phyloP scores from a whole-genome alignment of 2,113 vertebrate genomes.

The Oryzias curvinotus region DNA sequence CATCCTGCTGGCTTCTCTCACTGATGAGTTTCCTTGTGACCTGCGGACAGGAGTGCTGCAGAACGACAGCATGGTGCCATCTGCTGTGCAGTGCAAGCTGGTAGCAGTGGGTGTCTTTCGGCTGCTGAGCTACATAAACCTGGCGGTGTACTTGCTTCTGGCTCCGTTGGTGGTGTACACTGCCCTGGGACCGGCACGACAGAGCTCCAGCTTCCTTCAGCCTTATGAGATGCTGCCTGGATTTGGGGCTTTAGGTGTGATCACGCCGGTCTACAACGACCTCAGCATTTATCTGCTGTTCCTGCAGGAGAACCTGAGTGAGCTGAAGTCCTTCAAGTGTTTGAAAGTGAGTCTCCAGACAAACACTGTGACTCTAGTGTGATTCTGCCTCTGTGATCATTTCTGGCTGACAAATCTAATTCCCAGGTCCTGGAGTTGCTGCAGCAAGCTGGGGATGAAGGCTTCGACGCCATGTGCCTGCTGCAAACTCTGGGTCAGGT shows the following conservation, averaged over 20 bases:
- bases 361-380: background rate
- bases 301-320: conserved; percentile 91
- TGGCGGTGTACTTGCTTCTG: conserved; percentile 83
- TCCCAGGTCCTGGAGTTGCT: conserved; percentile 86
- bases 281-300: conserved; percentile 93
- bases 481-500: conserved; percentile 86
- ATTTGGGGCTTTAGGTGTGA: conserved; percentile 82
- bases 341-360: conserved; percentile 77
- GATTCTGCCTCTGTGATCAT: background rate
- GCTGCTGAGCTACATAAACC: conserved; percentile 90
- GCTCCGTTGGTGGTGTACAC: conserved; percentile 81
- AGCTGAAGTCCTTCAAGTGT: conserved; percentile 93
- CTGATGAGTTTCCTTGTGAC: conserved; percentile 89
- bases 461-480: conserved; percentile 85
- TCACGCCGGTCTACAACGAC: conserved; percentile 84
- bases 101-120: conserved; percentile 90
- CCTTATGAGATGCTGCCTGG: conserved; percentile 90
- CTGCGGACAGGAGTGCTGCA: conserved; percentile 86
- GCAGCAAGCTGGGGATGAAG: conserved; percentile 77
- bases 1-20: conserved; percentile 85
- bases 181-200: conserved; percentile 80
- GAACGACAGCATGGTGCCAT: conserved; percentile 81
- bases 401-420: background rate
- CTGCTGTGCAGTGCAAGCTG: conserved; percentile 89
- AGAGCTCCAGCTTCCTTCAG: conserved; percentile 81